Base-by-base conservation (phyloP, 2,797 vertebrate species). In the Poecilia velifera region DNA sequence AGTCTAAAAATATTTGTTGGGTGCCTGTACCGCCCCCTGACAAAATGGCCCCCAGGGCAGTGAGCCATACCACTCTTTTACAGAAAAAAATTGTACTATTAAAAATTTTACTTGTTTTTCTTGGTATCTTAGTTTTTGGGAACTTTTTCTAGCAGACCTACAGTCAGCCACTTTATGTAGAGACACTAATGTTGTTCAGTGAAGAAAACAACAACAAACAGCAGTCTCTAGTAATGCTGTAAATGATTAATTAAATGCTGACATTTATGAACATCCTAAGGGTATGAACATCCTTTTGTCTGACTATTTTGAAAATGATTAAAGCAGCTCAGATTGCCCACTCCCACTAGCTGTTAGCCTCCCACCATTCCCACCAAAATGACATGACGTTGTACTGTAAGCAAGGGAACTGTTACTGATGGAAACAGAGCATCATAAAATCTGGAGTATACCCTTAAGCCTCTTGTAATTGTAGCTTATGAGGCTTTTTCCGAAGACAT, bases 401-500 rank as follows among this genome's bases (percentile, higher is more conserved):
- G 31, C 59, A 36, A 66, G 16, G 7, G 34, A 66, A 66, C 9
- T 43, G 41, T 43, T 70, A 70, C 14, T 43, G 8, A 43, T 41
- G 25, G 20, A 5, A 9, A 43, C 36, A 70, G 66, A 70, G 28
- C 34, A 4, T 66, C 31, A 2, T 62, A 66, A 66, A 66, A 64
- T 64, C 62, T 66, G 18, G 28, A 14, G 6, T 28, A 28, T 46
- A 28, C 2, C 3, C 4, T 45, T 28, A 57, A 70, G 9, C 57
- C 47, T 34, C 8, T 9, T 36, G 6, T 36, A 13, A 39, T 28
- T 70, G 46, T 49, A 59, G 31, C 10, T 16, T 36, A 25, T 18
- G 73, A 28, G 57, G 25, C 53, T 55, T n/a, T 55, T 74, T 87
- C 53, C 80, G 6, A 66, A 76, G 8, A 78, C 43, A 72, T 66